A percentile compares a stretch with the other conserved stretches of the same genome.
Conservation (phyloP, 1,140 invertebrate species). For the Pantala flavescens region DNA sequence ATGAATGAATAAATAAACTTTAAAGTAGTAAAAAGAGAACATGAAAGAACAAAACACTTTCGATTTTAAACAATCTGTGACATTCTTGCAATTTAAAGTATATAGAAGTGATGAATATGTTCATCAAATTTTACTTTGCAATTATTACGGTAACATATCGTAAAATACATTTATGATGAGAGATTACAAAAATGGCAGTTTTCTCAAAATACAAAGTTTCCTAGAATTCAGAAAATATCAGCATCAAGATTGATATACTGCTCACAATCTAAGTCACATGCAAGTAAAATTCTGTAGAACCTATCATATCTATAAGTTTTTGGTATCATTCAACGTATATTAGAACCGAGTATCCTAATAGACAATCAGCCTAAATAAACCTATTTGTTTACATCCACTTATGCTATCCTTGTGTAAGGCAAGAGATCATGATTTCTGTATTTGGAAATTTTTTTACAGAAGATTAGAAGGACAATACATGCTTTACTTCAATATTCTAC, state of each 20-base stretch:
- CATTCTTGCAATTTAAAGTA: not conserved
- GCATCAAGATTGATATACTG: not conserved
- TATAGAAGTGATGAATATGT: not conserved
- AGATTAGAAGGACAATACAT: not conserved
- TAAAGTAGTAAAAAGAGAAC: too few relatives aligned
- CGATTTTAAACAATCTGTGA: too few relatives aligned
- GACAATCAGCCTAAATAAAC: not conserved
- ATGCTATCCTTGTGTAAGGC: not conserved
- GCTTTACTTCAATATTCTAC: too few relatives aligned
- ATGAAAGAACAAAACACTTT: too few relatives aligned
- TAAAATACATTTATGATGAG: not conserved
- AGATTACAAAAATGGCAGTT: not conserved
- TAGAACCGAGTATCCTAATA: not conserved
- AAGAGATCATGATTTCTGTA: not conserved
- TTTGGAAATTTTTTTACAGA: not conserved
- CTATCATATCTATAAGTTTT: not conserved
- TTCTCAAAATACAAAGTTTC: not conserved
- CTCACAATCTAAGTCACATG: not conserved
- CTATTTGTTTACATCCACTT: not conserved
- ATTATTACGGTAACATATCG: not conserved
- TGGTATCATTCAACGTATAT: not conserved
- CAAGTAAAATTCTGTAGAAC: too few relatives aligned
- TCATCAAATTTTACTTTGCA: not conserved
- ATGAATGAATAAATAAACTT: too few relatives aligned
- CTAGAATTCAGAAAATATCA: not conserved